A percentile compares a stretch with the other conserved stretches of the same genome.
Evolutionary conservation across 2,797 vertebrate genomes (phyloP).

Genomic region (Zalophus californianus): DNA sequence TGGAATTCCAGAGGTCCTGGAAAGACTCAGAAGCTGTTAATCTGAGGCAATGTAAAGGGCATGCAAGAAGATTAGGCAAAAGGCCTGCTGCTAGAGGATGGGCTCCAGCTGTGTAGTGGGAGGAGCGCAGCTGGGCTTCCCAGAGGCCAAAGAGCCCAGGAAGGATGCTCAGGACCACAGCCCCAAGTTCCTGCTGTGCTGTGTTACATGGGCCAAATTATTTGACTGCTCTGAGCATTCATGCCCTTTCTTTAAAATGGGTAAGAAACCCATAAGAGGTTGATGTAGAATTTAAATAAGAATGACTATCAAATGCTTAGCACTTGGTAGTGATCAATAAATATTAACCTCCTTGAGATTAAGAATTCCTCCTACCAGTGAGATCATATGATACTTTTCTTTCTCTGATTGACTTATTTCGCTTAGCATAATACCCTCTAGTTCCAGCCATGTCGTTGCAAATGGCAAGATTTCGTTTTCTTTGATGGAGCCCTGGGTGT

Average conservation of each 20-base stretch:
- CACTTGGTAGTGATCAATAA: neutral
- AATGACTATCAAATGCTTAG: neutral
- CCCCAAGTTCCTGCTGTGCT: no score
- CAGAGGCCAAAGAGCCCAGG: rapidly evolving
- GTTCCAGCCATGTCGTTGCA: no score
- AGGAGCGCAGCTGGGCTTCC: neutral
- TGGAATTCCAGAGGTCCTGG: neutral
- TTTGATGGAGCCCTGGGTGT: no score
- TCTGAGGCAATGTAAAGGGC: neutral
- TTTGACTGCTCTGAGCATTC: neutral
- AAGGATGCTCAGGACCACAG: no score
- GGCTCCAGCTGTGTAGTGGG: rapidly evolving
- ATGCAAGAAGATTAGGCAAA: rapidly evolving
- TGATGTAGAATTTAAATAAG: neutral
- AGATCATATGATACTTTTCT: no score
- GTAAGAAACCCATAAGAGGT: neutral
- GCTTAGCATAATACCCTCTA: no score
- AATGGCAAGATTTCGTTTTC: no score
- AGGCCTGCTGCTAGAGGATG: rapidly evolving
- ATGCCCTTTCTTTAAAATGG: neutral
- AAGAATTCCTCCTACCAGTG: no score
- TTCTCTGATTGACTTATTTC: no score
- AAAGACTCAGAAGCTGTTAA: neutral
- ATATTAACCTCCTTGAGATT: no score
- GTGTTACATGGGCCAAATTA: neutral